These are phyloP conservation scores for Triplophysa bombifrons DNA, from an alignment of 2,797 vertebrate genomes.

Conservation along the genomic window DNA sequence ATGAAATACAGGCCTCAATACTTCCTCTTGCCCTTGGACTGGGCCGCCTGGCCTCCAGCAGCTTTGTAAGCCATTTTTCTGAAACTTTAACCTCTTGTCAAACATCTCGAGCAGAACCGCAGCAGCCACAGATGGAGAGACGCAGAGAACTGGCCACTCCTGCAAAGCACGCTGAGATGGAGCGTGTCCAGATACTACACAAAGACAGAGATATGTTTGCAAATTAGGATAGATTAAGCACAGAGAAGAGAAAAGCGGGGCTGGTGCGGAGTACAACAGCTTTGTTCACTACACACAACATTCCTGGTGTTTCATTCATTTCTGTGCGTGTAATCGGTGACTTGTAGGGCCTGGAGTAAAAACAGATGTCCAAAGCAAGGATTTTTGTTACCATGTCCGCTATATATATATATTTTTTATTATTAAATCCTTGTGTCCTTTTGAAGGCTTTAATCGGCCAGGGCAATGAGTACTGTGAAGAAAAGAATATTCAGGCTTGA, in stretches of 20 bases:
- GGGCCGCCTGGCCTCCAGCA: slow-evolving; percentile 76
- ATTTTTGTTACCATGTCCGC: neutral
- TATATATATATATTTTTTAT: neutral
- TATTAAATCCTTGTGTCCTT: neutral
- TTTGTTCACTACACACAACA: slow-evolving; percentile 8
- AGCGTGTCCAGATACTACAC: slow-evolving; percentile 57
- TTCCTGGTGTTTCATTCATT: slow-evolving; percentile 21
- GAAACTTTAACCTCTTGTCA: slow-evolving; percentile 75
- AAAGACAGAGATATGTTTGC: slow-evolving; percentile 34
- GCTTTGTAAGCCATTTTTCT: slow-evolving; percentile 67
- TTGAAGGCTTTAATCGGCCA: slow-evolving; percentile 24
- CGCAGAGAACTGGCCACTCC: slow-evolving; percentile 58
- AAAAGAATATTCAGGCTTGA: neutral
- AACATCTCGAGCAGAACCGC: slow-evolving; percentile 65
- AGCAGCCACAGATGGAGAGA: slow-evolving; percentile 59
- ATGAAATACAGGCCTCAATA: slow-evolving; percentile 71
- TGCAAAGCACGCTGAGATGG: slow-evolving; percentile 55
- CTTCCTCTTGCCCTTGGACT: slow-evolving; percentile 57
- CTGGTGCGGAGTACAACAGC: slow-evolving; percentile 13
- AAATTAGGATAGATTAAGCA: slow-evolving; percentile 36
- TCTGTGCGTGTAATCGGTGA: neutral
- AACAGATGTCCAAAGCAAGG: slow-evolving; percentile 1
- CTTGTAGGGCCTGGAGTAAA: slow-evolving; percentile 10
- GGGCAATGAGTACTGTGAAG: slow-evolving; percentile 21
- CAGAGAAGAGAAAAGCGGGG: slow-evolving; percentile 9